Conservation (phyloP, 2,888 invertebrate genomes). For the Esperia sulphurella region DNA sequence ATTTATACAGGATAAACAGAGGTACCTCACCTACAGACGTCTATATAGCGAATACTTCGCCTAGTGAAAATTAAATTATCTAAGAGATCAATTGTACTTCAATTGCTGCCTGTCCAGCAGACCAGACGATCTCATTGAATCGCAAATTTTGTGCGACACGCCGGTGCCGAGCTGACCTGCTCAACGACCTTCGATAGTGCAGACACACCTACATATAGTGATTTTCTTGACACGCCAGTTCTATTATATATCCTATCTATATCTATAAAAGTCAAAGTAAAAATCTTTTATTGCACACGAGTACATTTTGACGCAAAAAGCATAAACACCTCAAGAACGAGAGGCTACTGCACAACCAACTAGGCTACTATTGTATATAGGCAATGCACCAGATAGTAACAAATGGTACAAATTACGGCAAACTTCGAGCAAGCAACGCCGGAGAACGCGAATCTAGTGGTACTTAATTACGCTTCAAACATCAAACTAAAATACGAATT, state of each 20-base stretch:
- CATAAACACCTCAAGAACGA: too few relatives aligned
- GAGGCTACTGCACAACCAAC: too few relatives aligned
- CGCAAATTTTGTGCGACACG: constrained; percentile 34
- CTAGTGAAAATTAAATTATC: constrained; percentile 8
- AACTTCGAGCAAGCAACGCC: too few relatives aligned
- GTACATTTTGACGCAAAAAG: too few relatives aligned
- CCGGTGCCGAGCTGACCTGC: constrained; percentile 5
- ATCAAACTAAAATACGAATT: constrained; percentile 2
- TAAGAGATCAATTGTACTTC: constrained; percentile 25
- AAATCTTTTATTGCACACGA: too few relatives aligned
- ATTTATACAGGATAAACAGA: too few relatives aligned
- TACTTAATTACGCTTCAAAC: not conserved
- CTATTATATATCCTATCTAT: too few relatives aligned
- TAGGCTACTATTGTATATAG: too few relatives aligned
- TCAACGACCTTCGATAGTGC: not conserved
- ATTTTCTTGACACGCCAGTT: not conserved
- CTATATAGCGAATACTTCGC: not conserved
- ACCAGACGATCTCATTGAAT: constrained; percentile 44
- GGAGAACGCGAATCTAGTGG: constrained; percentile 5
- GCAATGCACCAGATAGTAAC: too few relatives aligned
- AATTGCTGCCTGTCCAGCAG: constrained; percentile 23
- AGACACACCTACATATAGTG: not conserved
- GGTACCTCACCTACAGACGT: too few relatives aligned
- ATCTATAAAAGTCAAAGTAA: constrained; percentile 9
- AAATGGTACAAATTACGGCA: too few relatives aligned